A percentile compares a stretch with the other conserved stretches of the same genome.
These are phyloP conservation scores for Cabera pusaria DNA, from an alignment of 2,888 invertebrate genomes.

Conservation along the genomic window DNA sequence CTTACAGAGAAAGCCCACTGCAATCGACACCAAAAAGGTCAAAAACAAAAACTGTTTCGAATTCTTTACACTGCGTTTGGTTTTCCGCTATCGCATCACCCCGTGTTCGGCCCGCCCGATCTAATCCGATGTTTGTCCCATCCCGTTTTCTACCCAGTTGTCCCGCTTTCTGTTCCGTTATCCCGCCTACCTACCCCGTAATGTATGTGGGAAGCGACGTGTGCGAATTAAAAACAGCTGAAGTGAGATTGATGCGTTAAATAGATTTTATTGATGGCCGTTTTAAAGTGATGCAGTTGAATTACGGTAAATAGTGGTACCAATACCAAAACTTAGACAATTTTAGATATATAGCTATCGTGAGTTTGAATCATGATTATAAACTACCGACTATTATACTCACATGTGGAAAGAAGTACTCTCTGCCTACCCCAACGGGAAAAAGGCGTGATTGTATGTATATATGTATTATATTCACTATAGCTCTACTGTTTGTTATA, in stretches of 20 bases:
- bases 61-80: constrained; percentile 16
- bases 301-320: no score
- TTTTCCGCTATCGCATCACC: constrained; percentile 40
- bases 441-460: no score
- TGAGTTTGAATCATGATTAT: no score
- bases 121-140: constrained; percentile 67
- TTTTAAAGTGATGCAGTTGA: constrained; percentile 2
- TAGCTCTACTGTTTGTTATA: no score
- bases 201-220: constrained; percentile 75
- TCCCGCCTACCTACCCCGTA: constrained; percentile 36
- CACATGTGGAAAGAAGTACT: no score
- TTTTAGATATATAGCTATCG: no score
- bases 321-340: background rate
- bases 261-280: constrained; percentile 9
- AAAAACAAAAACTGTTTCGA: constrained; percentile 21
- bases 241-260: constrained; percentile 10
- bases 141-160: constrained; percentile 26
- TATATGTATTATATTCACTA: no score
- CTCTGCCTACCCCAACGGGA: no score
- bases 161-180: constrained; percentile 42
- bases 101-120: constrained; percentile 49
- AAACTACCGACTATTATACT: no score
- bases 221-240: constrained; percentile 62
- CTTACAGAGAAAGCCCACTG: constrained; percentile 7
- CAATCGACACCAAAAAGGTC: constrained; percentile 19